A percentile compares a stretch with the other conserved stretches of the same genome.
Evolutionary conservation across 1,140 invertebrate species (phyloP).

Genomic region (Cherax quadricarinatus): DNA sequence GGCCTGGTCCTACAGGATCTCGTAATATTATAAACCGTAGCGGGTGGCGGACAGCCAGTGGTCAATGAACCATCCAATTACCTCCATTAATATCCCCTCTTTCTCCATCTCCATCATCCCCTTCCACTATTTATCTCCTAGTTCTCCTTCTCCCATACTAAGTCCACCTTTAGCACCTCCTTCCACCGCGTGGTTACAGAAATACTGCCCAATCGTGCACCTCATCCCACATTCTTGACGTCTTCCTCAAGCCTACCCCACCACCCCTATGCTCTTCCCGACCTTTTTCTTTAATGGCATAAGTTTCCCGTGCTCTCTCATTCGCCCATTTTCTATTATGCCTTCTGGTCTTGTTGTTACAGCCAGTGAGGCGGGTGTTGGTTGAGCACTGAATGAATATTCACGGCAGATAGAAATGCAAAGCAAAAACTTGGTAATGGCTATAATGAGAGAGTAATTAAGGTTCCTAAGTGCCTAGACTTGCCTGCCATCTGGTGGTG

Average conservation of each 20-base stretch:
- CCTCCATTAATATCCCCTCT: background rate
- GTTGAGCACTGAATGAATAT: conserved; percentile 20
- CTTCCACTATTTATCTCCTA: background rate
- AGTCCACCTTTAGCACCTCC: too few relatives aligned
- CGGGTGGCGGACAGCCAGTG: background rate
- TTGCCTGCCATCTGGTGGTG: conserved; percentile 58
- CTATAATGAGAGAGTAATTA: conserved; percentile 46
- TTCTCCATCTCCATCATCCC: background rate
- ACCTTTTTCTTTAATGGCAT: conserved; percentile 51
- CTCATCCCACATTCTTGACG: conserved; percentile 35
- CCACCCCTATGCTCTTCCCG: background rate
- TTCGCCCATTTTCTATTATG: conserved; percentile 47
- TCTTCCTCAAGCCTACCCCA: background rate
- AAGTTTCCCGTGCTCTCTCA: conserved; percentile 61
- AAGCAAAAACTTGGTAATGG: conserved; percentile 10
- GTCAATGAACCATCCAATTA: background rate
- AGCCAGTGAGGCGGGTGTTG: conserved; percentile 18
- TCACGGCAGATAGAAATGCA: background rate
- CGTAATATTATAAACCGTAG: background rate
- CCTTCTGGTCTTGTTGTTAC: background rate
- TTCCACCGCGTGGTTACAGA: background rate
- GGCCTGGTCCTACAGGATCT: background rate
- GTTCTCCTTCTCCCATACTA: background rate
- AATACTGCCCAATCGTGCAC: background rate
- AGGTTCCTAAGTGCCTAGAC: conserved; percentile 37